Evolutionary conservation across 2,113 vertebrate genomes (phyloP), one percentile per base, ranked within the genome.

Genomic region (Colaptes auratus): DNA sequence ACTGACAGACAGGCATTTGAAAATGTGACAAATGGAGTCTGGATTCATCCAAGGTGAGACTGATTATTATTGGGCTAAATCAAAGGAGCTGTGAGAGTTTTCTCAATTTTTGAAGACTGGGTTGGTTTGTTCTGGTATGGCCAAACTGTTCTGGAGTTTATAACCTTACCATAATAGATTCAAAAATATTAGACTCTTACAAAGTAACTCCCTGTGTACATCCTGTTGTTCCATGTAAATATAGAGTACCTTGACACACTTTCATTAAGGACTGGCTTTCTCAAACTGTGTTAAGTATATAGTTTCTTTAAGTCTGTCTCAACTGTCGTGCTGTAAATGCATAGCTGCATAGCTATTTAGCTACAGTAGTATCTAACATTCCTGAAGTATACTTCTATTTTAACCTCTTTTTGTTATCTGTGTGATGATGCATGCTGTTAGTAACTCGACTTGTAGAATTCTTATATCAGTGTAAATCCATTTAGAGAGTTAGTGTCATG

Each of bases 1-100:
- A 72, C 90, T 96, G 96, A 96, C 90, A 96, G 96, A 96, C 96
- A 96, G 83, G 82, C 90, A 90, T 78, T 94, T 94, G 93, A 93
- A 95, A 96, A 95, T 3, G 88, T 96, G 95, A 93, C 83, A 93
- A 94, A 92, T 71, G 80, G 42, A 93, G 88, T 90, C 90, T 96
- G 88, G 31, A 95, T 92, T 74, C 33, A 75, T 67, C 70, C 86
- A 95, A 95, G 95, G 95, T 96, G 96, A 95, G 80, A 93, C 33
- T 46, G 67, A 74, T 24, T 88, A 78, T 93, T 92, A 86, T 12
- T 75, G 70, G 80, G 53, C 61, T 90, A 83, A 88, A 90, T 71
- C 82, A 90, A 80, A 77, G 48, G 52, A 88, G 23, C 65, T 81
- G 23, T 24, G 69, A 72, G 73, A 88, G 23, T 58, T 83, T 91